Conservation (phyloP, 2,113 vertebrate species). For the Naja naja region DNA sequence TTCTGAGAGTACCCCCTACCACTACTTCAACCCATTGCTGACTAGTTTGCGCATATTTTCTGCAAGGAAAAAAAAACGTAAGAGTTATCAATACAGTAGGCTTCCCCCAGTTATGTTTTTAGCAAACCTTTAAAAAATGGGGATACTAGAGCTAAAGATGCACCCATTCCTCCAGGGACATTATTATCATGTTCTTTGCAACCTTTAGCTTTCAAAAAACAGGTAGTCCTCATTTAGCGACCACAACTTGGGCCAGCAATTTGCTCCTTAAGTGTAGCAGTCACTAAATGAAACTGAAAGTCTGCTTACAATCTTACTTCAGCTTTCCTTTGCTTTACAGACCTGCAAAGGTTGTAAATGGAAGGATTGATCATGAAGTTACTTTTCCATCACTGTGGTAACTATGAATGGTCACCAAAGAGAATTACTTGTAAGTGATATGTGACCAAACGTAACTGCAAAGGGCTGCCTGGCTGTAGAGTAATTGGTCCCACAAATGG, state of each 20-base stretch:
- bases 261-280: background rate
- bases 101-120: background rate
- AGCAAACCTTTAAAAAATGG: background rate
- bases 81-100: background rate
- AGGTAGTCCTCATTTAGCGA: background rate
- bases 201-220: background rate
- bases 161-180: background rate
- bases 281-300: background rate
- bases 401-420: background rate
- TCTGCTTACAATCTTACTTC: background rate
- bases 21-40: background rate
- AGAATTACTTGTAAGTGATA: background rate
- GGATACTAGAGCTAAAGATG: background rate
- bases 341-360: background rate
- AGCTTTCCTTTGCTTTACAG: background rate
- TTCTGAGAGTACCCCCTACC: background rate
- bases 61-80: background rate
- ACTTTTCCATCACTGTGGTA: background rate
- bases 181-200: background rate
- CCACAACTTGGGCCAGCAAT: background rate
- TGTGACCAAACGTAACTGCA: background rate
- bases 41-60: background rate
- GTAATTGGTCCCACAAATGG: background rate
- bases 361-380: background rate
- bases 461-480: background rate